Percentiles rank a stretch among this genome's conserved stretches.
Conservation (phyloP, 2,113 vertebrate genomes). For the Turnix velox region DNA sequence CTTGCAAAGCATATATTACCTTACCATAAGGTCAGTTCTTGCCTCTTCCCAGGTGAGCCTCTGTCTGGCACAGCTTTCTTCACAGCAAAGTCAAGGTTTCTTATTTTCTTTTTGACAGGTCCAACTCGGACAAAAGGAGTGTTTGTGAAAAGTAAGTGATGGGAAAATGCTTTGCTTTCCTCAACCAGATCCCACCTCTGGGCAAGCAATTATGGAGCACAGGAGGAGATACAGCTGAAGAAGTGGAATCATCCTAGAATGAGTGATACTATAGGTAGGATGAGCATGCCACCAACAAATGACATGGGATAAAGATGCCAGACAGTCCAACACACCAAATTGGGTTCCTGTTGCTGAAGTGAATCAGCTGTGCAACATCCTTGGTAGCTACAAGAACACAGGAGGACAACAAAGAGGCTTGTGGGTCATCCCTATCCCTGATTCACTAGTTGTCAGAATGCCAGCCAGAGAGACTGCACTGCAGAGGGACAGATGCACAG, state of each 20-base stretch:
- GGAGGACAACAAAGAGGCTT: neutral
- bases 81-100: neutral
- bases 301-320: neutral
- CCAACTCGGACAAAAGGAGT: neutral
- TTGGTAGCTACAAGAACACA: neutral
- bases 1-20: neutral
- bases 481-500: fast-evolving
- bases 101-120: neutral
- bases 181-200: neutral
- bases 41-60: neutral
- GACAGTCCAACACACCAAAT: neutral
- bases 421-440: fast-evolving
- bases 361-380: neutral
- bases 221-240: neutral
- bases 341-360: neutral
- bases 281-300: neutral
- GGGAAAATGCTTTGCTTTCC: neutral
- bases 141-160: neutral
- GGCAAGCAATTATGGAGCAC: neutral
- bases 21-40: neutral
- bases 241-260: neutral
- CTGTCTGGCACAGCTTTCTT: neutral
- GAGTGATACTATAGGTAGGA: too few relatives aligned
- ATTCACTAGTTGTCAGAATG: neutral
- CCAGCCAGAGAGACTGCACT: neutral